A percentile compares a stretch with the other conserved stretches of the same genome.
Conservation (phyloP, 2,888 invertebrate genomes). For the Drosophila nr. medialis region DNA sequence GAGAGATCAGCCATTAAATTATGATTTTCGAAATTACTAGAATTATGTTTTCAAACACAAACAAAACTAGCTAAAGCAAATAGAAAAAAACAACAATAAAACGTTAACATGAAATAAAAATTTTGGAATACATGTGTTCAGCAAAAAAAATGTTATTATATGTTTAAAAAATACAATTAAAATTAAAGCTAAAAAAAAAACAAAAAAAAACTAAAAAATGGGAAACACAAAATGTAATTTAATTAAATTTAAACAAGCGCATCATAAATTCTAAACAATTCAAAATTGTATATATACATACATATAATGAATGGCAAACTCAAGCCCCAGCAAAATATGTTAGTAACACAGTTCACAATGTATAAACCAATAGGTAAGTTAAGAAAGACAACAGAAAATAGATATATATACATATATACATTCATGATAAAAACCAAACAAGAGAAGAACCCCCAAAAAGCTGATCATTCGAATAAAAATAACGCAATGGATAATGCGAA, state of each 20-base stretch:
- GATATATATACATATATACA: constrained; percentile 16
- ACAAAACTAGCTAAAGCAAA: constrained; percentile 26
- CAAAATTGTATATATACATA: constrained; percentile 55
- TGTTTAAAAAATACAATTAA: constrained; percentile 66
- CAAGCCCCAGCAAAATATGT: constrained; percentile 30
- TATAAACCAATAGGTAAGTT: constrained; percentile 57
- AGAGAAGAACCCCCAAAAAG: constrained; percentile 27
- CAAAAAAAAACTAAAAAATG: constrained; percentile 3
- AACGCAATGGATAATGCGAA: constrained; percentile 36
- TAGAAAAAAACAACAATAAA: constrained; percentile 42
- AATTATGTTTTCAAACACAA: constrained; percentile 27
- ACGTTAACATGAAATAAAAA: constrained; percentile 41
- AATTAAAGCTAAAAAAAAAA: constrained; percentile 19
- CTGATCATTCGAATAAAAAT: constrained; percentile 42
- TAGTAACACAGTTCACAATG: constrained; percentile 62
- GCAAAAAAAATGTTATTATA: constrained; percentile 73
- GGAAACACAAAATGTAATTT: constrained; percentile 61
- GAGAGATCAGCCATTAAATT: constrained; percentile 16
- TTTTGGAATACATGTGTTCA: constrained; percentile 77
- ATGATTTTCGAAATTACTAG: constrained; percentile 19
- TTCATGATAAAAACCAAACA: constrained; percentile 32
- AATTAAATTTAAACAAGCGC: constrained; percentile 65
- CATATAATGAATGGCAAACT: constrained; percentile 31
- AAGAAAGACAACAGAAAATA: constrained; percentile 21
- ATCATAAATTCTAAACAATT: constrained; percentile 58